Base-by-base conservation (phyloP, 2,113 vertebrate genomes). In the Nerophis lumbriciformis region DNA sequence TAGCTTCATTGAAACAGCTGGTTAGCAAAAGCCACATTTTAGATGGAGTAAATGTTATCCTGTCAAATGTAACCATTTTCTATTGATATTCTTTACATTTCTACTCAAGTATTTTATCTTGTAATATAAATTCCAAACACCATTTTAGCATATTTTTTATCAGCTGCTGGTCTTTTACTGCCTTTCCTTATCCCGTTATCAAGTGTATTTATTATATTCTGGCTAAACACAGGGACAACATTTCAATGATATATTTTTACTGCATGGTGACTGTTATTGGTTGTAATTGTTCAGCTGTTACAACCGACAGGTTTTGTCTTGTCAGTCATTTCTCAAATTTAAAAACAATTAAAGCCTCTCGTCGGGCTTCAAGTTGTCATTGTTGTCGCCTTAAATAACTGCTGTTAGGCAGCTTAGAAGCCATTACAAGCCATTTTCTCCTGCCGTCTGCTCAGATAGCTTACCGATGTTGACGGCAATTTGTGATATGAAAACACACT, bases 261-360 rank as follows among this genome's bases (percentile, higher is more conserved):
- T 45, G 42, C 42, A 45, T 45, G 10, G 42, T 45, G 42, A 12
- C 42, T 11, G 11, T 45, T 45, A 12, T 45, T 12, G 42, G 10
- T 45, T 12, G 42, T 45, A 45, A 45, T 45, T 79, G 69, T 69
- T 55, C 37, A 39, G 71, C 71, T 69, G 48, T 68, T 68, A 16
- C 45, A 64, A 12, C 59, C 6, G 8, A 48, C 47, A 69, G 60
- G 75, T 81, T 83, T 77, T 72, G 58, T 47, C 53, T 61, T 63
- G 44, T 68, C 57, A 68, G 56, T 52, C 61, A 69, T 82, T 81
- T 50, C 63, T 61, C 37, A 39, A 39, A 73, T 61, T 54, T 36
- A 79, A 74, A 28, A 74, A 69, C 61, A 74, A 67, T 77, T 75
- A 66, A 64, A 81, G 64, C 49, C 44, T 58, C 61, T 75, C 69